Percentiles rank a stretch among this genome's conserved stretches.
phyloP scores from a whole-genome alignment of 2,797 vertebrate genomes.

The Peromyscus aztecus region DNA sequence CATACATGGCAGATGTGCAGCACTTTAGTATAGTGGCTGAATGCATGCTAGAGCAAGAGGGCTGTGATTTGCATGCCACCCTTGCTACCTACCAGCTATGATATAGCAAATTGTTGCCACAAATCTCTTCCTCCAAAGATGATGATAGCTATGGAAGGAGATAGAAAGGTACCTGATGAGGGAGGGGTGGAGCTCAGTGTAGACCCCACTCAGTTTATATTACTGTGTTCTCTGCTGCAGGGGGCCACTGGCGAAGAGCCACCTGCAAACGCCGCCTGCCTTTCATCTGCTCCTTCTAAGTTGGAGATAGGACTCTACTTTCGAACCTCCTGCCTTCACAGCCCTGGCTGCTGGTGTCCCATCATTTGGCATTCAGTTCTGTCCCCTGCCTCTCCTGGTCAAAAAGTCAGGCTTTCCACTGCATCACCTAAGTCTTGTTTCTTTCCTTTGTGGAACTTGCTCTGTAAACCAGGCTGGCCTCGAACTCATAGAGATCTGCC shows the following conservation, averaged over 20 bases:
- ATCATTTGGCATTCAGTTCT: accelerated
- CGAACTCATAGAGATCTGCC: not conserved
- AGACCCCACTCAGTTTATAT: not conserved
- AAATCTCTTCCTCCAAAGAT: not conserved
- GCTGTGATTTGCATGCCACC: accelerated
- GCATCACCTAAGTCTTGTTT: conserved; percentile 1
- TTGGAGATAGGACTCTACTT: accelerated
- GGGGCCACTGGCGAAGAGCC: not conserved
- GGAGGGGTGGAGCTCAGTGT: no score
- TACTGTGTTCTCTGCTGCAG: conserved; percentile 23
- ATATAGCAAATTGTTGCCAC: not conserved
- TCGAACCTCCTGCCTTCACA: not conserved
- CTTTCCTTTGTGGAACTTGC: not conserved
- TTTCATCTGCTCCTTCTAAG: conserved; percentile 58
- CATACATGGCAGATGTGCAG: not conserved
- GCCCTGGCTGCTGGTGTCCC: not conserved
- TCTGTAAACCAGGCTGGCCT: not conserved
- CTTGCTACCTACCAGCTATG: not conserved
- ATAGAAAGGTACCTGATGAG: not conserved
- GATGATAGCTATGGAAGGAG: not conserved
- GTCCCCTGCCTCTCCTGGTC: no score
- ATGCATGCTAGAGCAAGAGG: not conserved
- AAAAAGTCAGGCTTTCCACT: conserved; percentile 39
- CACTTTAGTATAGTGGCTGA: not conserved
- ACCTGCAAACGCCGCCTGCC: accelerated